A percentile compares a stretch with the other conserved stretches of the same genome.
Conservation (phyloP, 2,113 vertebrate genomes). For the Phalacrocorax brasilianus region DNA sequence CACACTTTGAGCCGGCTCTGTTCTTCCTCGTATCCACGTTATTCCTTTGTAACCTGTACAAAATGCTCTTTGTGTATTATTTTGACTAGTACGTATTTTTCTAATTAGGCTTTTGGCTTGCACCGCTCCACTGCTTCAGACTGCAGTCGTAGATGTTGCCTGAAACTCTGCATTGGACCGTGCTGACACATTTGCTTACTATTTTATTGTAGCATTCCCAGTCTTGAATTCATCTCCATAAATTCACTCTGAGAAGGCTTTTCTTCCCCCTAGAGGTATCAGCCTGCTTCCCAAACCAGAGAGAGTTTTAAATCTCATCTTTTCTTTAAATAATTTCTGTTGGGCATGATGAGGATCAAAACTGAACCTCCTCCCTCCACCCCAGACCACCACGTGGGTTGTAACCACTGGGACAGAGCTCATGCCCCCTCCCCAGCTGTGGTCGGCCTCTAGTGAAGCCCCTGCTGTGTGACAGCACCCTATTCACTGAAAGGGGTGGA, state of each 20-base stretch:
- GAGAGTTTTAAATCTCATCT: not conserved
- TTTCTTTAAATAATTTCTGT: not conserved
- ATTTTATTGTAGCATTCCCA: not conserved
- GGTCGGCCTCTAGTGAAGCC: too few species aligned
- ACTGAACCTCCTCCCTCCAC: not conserved
- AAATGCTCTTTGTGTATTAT: slow-evolving; percentile 12
- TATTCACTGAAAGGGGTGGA: not conserved
- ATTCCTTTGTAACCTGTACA: not conserved
- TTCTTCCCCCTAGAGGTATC: not conserved
- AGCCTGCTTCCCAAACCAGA: not conserved
- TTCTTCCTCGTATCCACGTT: not conserved
- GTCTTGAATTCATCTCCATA: not conserved
- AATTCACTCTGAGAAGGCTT: not conserved
- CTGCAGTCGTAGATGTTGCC: not conserved
- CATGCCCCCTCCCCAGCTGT: too few species aligned
- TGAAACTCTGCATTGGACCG: not conserved
- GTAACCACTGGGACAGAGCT: fast-evolving
- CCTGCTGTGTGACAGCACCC: not conserved
- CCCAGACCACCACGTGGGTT: fast-evolving
- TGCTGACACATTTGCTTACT: not conserved
- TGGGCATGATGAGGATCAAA: not conserved
- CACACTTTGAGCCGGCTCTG: not conserved
- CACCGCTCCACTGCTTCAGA: not conserved
- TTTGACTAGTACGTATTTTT: slow-evolving; percentile 1
- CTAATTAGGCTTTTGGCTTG: slow-evolving; percentile 12